These are phyloP conservation scores for Zapus hudsonius DNA, from an alignment of 2,113 vertebrate species.

Conservation along the genomic window DNA sequence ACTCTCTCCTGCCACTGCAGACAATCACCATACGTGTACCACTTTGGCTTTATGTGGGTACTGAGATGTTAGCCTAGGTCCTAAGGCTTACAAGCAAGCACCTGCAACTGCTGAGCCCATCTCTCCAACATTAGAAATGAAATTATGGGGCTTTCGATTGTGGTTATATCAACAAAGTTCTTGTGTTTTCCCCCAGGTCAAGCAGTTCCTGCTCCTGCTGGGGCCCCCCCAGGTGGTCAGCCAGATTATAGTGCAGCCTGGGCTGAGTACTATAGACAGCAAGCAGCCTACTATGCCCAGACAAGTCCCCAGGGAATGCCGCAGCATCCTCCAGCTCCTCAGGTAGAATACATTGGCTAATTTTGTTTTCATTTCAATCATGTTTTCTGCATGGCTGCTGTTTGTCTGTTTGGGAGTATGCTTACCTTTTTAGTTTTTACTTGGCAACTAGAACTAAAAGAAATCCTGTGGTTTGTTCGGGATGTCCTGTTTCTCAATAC, in stretches of 20 bases:
- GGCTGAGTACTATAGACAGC: conserved; percentile 98
- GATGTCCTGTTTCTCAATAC: conserved; percentile 67
- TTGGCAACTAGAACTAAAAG: conserved; percentile 78
- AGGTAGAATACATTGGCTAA: conserved; percentile 89
- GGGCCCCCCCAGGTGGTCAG: conserved; percentile 94
- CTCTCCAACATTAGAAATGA: no score
- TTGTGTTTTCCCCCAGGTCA: conserved; percentile 84
- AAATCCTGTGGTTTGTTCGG: conserved; percentile 64
- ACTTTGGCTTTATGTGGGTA: no score
- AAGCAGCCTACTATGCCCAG: conserved; percentile 97
- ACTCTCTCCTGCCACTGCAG: no score
- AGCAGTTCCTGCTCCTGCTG: conserved; percentile 89
- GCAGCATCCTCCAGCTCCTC: conserved; percentile 92
- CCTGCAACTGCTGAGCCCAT: no score
- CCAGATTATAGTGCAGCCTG: conserved; percentile 98
- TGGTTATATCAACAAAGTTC: conserved; percentile 63
- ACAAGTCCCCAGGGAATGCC: conserved; percentile 96
- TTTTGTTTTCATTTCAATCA: conserved; percentile 71
- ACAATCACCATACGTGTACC: no score
- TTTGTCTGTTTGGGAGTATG: conserved; percentile 72
- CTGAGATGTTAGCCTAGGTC: no score
- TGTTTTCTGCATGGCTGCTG: conserved; percentile 72
- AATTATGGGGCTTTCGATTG: conserved; percentile 9
- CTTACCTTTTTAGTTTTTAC: conserved; percentile 79
- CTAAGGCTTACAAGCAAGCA: no score